These are phyloP conservation scores for Eudyptes chrysolophus DNA, from an alignment of 2,113 vertebrate species.

Conservation along the genomic window DNA sequence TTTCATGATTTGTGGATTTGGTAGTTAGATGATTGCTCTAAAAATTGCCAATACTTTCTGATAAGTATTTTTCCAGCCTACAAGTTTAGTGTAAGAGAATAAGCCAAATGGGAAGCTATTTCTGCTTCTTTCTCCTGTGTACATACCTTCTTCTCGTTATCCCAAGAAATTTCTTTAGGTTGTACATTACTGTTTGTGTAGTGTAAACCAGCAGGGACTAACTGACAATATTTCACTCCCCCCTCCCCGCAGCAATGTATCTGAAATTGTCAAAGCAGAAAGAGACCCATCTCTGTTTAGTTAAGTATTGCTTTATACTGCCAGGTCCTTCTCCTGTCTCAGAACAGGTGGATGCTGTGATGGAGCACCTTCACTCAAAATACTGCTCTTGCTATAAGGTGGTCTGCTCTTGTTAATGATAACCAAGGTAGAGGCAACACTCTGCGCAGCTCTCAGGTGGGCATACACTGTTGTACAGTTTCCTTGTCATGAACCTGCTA, in stretches of 20 bases:
- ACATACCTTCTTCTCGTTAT: neutral
- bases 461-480: neutral
- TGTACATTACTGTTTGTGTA: neutral
- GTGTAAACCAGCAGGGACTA: neutral
- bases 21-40: neutral
- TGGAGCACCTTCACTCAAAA: neutral
- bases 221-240: neutral
- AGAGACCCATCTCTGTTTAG: neutral
- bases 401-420: neutral
- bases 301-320: neutral
- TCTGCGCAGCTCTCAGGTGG: neutral
- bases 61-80: neutral
- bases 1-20: neutral
- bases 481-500: neutral
- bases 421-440: neutral
- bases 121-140: neutral
- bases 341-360: neutral
- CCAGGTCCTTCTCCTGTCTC: neutral
- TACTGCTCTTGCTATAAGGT: neutral
- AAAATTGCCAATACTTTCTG: neutral
- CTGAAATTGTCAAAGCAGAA: neutral
- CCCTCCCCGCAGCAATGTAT: fast-evolving
- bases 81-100: neutral
- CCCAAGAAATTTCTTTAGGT: neutral
- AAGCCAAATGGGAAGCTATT: neutral